Percentiles rank a stretch among this genome's conserved stretches.
phyloP scores from a whole-genome alignment of 2,888 invertebrate genomes.

The Hecatera dysodea region DNA sequence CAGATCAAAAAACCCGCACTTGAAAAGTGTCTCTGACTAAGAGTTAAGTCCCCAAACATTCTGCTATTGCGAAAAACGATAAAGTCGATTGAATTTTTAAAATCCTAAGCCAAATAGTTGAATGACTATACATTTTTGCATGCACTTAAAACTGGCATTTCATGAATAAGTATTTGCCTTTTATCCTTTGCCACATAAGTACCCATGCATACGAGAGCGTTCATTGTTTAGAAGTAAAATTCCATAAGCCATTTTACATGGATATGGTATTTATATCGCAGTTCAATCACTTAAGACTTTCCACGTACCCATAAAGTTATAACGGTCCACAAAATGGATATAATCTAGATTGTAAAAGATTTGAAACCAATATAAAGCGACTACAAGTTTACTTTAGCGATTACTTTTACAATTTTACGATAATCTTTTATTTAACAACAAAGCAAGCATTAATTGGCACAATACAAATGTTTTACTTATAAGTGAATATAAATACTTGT shows the following conservation, averaged over 20 bases:
- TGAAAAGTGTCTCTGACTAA: no score
- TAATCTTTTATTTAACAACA: conserved; percentile 1
- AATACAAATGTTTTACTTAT: neutral
- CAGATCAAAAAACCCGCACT: no score
- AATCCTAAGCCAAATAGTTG: neutral
- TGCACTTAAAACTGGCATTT: neutral
- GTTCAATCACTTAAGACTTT: neutral
- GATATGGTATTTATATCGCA: neutral
- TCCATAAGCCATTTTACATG: neutral
- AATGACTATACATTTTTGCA: neutral
- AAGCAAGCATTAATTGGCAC: conserved; percentile 8
- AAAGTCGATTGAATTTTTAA: no score
- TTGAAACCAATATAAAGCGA: neutral
- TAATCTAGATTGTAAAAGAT: neutral
- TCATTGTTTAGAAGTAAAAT: neutral
- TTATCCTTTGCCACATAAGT: neutral
- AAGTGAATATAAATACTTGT: neutral
- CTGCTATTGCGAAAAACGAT: no score
- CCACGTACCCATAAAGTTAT: neutral
- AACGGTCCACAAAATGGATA: neutral
- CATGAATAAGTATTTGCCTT: neutral
- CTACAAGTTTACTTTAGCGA: neutral
- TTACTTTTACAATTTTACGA: neutral
- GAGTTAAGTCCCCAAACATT: no score
- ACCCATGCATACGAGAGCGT: no score